Evolutionary conservation across 2,888 invertebrate species (phyloP), one percentile per base, ranked within the genome.

Genomic region (Drymonia ruficornis): DNA sequence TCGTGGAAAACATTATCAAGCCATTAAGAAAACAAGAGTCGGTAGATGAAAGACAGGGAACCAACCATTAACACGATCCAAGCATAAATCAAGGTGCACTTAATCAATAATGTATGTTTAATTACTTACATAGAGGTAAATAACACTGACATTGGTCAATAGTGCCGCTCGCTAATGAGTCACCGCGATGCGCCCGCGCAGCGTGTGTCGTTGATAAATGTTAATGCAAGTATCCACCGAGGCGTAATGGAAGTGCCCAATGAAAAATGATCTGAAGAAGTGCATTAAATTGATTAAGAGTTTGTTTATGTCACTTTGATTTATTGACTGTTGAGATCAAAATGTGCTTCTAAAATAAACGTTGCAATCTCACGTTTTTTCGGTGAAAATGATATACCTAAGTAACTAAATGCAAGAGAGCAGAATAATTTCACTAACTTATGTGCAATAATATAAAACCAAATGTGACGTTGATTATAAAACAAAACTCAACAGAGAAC

Each of bases 131-230:
- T 69, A 61, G 63, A 64, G 60, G 55, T 59, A 61, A 70, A 69
- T 67, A 77, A 76, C 85, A 82, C 82, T 85, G 86, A 85, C 85
- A 83, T 83, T 86, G 85, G 74, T 72, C 72, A 66, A 70, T 68
- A 34, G 47, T 18, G 34, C 47, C 47, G 47, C 47, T 64, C 63
- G 65, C 72, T 81, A 81, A 78, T 83, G 79, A 82, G 63, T 78
- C 76, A 77, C 71, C 72, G 72, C 62, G 58, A 68, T 69, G 66
- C 67, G 66, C 59, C 44, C 54, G 66, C 61, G 67, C 57, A 50
- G 54, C 47, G 54, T 59, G 53, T 52, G 49, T 54, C 55, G 54
- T 54, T 63, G 61, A 67, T 62, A 65, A 59, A 55, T 38, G 50
- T 52, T 45, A 57, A 59, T 59, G 51, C 51, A 34, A 47, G 31